Percentiles rank a stretch among this genome's conserved stretches.
Evolutionary conservation across 2,888 invertebrate species (phyloP).

Genomic region (Girardia tigrina): DNA sequence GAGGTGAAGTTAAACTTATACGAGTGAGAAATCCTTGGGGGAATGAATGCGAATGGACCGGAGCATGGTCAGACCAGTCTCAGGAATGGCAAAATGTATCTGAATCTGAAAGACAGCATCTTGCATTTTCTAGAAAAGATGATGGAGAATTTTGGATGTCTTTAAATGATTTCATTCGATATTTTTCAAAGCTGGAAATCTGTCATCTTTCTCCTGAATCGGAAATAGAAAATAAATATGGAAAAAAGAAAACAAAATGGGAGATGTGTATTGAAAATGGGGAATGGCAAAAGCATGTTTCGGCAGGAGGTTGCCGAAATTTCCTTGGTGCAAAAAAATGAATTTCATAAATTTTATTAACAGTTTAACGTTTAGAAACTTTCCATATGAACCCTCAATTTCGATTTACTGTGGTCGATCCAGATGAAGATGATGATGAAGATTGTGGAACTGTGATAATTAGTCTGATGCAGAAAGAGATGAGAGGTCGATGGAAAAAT

Average conservation of each 20-base stretch:
- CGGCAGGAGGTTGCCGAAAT: slow-evolving; percentile 64
- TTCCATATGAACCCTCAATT: too few species aligned
- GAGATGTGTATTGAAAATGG: slow-evolving; percentile 81
- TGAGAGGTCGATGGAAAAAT: too few species aligned
- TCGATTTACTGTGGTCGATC: too few species aligned
- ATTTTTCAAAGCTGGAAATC: slow-evolving; percentile 77
- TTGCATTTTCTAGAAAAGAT: slow-evolving; percentile 33
- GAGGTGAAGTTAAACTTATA: slow-evolving; percentile 52
- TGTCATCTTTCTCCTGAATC: slow-evolving; percentile 91
- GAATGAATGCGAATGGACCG: slow-evolving; percentile 38
- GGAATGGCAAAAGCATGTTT: slow-evolving; percentile 76
- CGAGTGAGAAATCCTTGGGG: slow-evolving; percentile 39
- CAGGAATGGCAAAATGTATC: slow-evolving; percentile 32
- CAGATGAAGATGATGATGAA: too few species aligned
- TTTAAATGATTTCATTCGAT: slow-evolving; percentile 67
- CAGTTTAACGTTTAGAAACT: too few species aligned
- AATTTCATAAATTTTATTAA: too few species aligned
- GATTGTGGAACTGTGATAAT: too few species aligned
- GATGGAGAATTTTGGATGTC: slow-evolving; percentile 41
- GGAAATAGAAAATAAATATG: slow-evolving; percentile 39
- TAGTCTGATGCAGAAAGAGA: too few species aligned
- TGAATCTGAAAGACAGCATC: background rate
- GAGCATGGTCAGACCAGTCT: slow-evolving; percentile 38
- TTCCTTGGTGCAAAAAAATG: slow-evolving; percentile 38
- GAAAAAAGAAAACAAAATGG: slow-evolving; percentile 55